Percentiles rank a stretch among this genome's conserved stretches.
Evolutionary conservation across 1,140 invertebrate species (phyloP).

Genomic region (Octopus sinensis): DNA sequence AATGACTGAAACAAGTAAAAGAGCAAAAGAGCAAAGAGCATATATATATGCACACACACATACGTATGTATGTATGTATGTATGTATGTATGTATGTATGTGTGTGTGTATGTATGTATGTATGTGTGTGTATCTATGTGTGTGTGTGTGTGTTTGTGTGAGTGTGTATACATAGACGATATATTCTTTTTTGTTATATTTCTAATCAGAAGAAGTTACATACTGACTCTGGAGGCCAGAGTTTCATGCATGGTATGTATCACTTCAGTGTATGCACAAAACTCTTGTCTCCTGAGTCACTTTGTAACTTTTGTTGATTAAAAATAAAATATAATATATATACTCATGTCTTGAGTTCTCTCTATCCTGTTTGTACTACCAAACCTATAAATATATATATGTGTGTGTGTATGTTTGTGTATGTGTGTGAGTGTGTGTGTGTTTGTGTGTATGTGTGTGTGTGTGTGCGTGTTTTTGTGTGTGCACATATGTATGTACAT

Average conservation of each 20-base stretch:
- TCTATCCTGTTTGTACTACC: background rate
- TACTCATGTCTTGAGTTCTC: background rate
- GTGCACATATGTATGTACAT: background rate
- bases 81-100: background rate
- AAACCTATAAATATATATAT: background rate
- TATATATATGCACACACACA: no score
- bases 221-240: background rate
- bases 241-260: background rate
- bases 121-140: background rate
- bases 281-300: no score
- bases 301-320: background rate
- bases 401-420: background rate
- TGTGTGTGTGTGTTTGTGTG: background rate
- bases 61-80: background rate
- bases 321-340: background rate
- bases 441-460: background rate
- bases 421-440: background rate
- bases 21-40: no score
- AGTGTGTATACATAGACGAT: background rate
- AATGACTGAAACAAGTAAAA: no score
- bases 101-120: background rate
- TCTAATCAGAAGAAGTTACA: background rate
- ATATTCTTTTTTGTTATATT: background rate
- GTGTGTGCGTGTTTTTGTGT: background rate
- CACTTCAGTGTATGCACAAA: background rate